Percentiles rank a stretch among this genome's conserved stretches.
phyloP scores from a whole-genome alignment of 2,888 invertebrate species.

The Rhingia campestris region DNA sequence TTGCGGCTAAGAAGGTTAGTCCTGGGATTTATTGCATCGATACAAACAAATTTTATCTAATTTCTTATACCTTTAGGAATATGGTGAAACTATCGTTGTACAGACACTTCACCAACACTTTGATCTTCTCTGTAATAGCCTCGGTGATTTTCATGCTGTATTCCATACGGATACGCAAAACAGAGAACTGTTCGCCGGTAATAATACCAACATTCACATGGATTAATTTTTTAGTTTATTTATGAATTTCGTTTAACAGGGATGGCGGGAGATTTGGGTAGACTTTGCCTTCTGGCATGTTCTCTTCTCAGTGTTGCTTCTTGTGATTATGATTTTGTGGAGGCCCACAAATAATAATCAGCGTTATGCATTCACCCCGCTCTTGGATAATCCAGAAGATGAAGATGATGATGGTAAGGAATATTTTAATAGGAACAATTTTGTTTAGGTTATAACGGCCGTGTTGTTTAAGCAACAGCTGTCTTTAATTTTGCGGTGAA shows the following conservation, averaged over 20 bases:
- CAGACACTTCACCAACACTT: slow-evolving; percentile 96
- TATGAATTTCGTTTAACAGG: slow-evolving; percentile 82
- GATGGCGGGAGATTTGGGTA: slow-evolving; percentile 96
- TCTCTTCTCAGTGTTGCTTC: slow-evolving; percentile 92
- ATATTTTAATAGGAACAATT: too few species aligned
- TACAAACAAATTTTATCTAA: neutral
- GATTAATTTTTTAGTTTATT: slow-evolving; percentile 13
- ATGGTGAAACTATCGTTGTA: slow-evolving; percentile 94
- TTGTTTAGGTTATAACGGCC: too few species aligned
- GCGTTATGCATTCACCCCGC: slow-evolving; percentile 95
- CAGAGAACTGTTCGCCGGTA: slow-evolving; percentile 90
- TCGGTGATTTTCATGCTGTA: slow-evolving; percentile 97
- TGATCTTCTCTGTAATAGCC: slow-evolving; percentile 94
- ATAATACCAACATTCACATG: slow-evolving; percentile 78
- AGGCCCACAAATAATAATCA: slow-evolving; percentile 98
- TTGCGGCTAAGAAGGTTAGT: slow-evolving; percentile 89
- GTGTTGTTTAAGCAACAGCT: too few species aligned
- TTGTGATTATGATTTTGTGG: slow-evolving; percentile 97
- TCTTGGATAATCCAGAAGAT: slow-evolving; percentile 92
- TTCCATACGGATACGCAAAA: slow-evolving; percentile 91
- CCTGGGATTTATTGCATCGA: slow-evolving; percentile 54
- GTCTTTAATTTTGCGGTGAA: too few species aligned
- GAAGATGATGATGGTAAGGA: slow-evolving; percentile 87
- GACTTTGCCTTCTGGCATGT: slow-evolving; percentile 98
- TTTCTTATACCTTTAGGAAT: slow-evolving; percentile 85